Percentiles rank a stretch among this genome's conserved stretches.
Evolutionary conservation across 2,888 invertebrate genomes (phyloP).

Genomic region (Himalopsyche kuldschensis): DNA sequence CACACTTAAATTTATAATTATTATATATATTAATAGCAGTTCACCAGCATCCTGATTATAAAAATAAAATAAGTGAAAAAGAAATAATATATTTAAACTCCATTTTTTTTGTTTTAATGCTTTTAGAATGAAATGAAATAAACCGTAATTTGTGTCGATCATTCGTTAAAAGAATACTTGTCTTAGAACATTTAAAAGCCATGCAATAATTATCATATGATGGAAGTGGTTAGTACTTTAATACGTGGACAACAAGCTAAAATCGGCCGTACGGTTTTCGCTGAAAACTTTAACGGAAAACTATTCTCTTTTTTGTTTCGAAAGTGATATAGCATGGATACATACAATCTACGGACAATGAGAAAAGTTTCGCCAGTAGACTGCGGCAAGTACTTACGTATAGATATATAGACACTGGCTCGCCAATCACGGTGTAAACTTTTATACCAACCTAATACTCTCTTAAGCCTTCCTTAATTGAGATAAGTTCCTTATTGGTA

Average conservation of each 20-base stretch:
- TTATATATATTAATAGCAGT: no score
- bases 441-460: conserved; percentile 34
- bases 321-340: conserved; percentile 19
- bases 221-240: background rate
- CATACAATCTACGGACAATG: conserved; percentile 34
- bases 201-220: no score
- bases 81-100: no score
- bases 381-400: background rate
- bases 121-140: no score
- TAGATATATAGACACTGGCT: background rate
- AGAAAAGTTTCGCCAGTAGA: conserved; percentile 33
- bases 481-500: conserved; percentile 38
- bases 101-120: no score
- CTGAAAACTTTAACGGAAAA: background rate
- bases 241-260: background rate
- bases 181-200: no score
- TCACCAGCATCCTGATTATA: no score
- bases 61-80: no score
- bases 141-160: no score
- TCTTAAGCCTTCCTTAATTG: conserved; percentile 37
- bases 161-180: no score
- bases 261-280: background rate
- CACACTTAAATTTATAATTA: no score
- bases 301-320: conserved; percentile 1
- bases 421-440: conserved; percentile 35